Evolutionary conservation across 1,140 invertebrate genomes (phyloP).

Genomic region (Ips nitidus): DNA sequence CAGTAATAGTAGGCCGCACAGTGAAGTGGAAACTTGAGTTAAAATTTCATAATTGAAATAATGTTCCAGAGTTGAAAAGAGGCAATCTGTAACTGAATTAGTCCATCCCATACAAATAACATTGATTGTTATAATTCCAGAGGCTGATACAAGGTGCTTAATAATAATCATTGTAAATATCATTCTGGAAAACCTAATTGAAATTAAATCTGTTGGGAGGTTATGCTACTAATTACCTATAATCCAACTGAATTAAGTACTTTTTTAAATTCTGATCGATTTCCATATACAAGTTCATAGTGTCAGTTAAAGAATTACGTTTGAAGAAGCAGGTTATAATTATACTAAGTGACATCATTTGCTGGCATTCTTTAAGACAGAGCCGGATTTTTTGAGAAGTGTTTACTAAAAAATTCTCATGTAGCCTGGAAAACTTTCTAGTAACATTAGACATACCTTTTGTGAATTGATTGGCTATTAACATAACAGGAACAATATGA

Average conservation of each 20-base stretch:
- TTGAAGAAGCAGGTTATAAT: slow-evolving; percentile 16
- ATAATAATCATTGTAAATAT: too few relatives aligned
- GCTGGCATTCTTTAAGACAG: slow-evolving; percentile 16
- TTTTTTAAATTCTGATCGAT: slow-evolving; percentile 17
- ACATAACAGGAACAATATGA: too few relatives aligned
- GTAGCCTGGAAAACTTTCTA: too few relatives aligned
- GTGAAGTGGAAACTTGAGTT: slow-evolving; percentile 10
- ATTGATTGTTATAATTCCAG: slow-evolving; percentile 9
- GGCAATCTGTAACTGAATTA: neutral
- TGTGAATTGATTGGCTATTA: too few relatives aligned
- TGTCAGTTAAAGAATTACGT: slow-evolving; percentile 1
- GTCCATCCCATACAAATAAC: slow-evolving; percentile 3
- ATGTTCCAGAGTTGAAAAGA: neutral
- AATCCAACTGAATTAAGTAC: neutral
- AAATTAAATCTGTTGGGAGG: too few relatives aligned
- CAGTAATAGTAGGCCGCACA: slow-evolving; percentile 10
- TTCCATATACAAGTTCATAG: slow-evolving; percentile 15
- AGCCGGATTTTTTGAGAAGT: neutral
- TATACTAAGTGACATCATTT: slow-evolving; percentile 4
- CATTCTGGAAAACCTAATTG: too few relatives aligned
- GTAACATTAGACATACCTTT: too few relatives aligned
- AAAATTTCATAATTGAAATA: slow-evolving; percentile 18
- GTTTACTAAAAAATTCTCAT: neutral
- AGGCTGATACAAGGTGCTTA: too few relatives aligned
- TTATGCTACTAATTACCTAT: neutral